These are phyloP conservation scores for Sarcophaga subvicina DNA, from an alignment of 2,888 invertebrate genomes.

Conservation along the genomic window DNA sequence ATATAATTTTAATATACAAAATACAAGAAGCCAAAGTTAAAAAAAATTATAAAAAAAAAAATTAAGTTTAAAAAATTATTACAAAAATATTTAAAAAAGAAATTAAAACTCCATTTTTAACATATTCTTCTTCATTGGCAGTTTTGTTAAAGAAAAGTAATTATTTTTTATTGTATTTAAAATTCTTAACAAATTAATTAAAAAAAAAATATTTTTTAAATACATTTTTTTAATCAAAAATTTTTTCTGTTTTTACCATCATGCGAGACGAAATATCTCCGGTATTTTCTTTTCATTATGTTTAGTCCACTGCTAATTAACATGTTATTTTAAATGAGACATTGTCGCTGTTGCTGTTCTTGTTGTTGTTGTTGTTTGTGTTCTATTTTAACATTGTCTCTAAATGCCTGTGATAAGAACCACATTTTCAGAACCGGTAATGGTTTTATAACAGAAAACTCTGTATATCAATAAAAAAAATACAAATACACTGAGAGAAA, in stretches of 20 bases:
- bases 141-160: neutral
- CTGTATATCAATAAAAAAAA: neutral
- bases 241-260: neutral
- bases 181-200: too few relatives aligned
- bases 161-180: neutral
- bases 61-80: neutral
- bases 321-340: constrained; percentile 39
- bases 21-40: neutral
- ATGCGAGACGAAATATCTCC: neutral
- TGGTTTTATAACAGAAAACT: constrained; percentile 13
- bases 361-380: neutral
- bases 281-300: neutral
- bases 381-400: too few relatives aligned
- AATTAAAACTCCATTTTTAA: neutral
- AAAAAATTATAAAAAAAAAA: neutral
- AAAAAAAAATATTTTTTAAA: neutral
- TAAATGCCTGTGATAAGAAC: constrained; percentile 54
- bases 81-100: neutral
- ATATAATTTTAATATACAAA: neutral
- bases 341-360: neutral
- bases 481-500: constrained; percentile 23
- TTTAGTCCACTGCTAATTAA: constrained; percentile 24
- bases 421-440: constrained; percentile 52
- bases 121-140: too few relatives aligned
- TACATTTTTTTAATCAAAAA: neutral